Conservation (phyloP, 1,140 invertebrate genomes). For the Pseudomyrmex flavicornis region DNA sequence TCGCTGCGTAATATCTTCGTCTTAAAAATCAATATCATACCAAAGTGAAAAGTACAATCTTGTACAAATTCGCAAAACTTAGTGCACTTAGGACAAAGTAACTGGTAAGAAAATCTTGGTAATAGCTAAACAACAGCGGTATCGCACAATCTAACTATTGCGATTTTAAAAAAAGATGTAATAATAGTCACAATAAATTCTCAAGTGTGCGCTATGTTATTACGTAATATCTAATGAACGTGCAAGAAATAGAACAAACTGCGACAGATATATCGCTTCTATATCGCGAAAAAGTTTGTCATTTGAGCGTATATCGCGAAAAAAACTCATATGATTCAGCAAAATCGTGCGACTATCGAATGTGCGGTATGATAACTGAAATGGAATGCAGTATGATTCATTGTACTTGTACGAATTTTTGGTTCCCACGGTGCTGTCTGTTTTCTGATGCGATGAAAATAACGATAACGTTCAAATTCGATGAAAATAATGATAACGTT, state of each 20-base stretch:
- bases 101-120: background rate
- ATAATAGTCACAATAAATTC: background rate
- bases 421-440: no score
- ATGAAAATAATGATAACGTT: no score
- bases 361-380: slow-evolving; percentile 17
- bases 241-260: slow-evolving; percentile 15
- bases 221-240: slow-evolving; percentile 12
- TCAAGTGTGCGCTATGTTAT: background rate
- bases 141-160: background rate
- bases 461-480: no score
- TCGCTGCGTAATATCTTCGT: slow-evolving; percentile 17
- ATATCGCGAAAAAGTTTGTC: slow-evolving; percentile 1
- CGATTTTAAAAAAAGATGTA: no score
- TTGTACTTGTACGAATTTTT: background rate
- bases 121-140: background rate
- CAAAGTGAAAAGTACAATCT: background rate
- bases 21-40: slow-evolving; percentile 24
- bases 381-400: slow-evolving; percentile 32
- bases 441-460: no score
- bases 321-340: slow-evolving; percentile 7
- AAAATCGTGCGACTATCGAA: slow-evolving; percentile 12
- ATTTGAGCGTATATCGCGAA: slow-evolving; percentile 13
- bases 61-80: background rate
- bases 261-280: background rate
- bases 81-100: background rate